Conservation (phyloP, 2,797 vertebrate genomes). For the Columba guinea region DNA sequence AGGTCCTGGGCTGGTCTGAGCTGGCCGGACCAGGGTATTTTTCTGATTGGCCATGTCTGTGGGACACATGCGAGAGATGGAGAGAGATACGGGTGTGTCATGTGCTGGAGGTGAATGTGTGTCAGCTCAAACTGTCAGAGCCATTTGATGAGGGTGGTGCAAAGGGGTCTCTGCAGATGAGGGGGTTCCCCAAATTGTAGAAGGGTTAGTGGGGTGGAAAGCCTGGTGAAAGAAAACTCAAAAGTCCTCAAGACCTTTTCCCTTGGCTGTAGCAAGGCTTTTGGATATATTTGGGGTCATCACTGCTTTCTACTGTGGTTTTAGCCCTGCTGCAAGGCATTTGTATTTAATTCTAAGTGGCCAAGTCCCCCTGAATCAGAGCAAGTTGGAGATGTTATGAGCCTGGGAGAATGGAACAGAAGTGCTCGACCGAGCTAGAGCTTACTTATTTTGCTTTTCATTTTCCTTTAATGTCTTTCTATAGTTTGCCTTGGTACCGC, state of each 20-base stretch:
- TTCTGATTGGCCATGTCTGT: background rate
- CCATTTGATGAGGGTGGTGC: rapidly evolving
- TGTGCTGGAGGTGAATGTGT: rapidly evolving
- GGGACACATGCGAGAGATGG: rapidly evolving
- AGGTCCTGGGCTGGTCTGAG: background rate
- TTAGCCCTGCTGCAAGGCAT: background rate
- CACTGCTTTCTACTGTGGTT: background rate
- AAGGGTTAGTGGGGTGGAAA: rapidly evolving
- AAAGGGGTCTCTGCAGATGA: background rate
- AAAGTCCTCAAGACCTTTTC: background rate
- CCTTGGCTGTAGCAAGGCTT: background rate
- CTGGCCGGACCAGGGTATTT: rapidly evolving
- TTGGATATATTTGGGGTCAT: rapidly evolving
- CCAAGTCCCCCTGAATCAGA: background rate
- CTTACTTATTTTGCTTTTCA: background rate
- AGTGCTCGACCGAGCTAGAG: background rate
- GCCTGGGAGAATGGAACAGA: background rate
- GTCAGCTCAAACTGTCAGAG: rapidly evolving
- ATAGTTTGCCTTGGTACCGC: background rate
- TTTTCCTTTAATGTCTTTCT: background rate
- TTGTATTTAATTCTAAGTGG: background rate
- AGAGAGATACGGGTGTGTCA: rapidly evolving
- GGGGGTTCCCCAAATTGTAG: rapidly evolving
- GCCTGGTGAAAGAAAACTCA: background rate
- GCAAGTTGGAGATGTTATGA: background rate